Evolutionary conservation across 2,888 invertebrate species (phyloP).

Genomic region (Leucoma salicis): DNA sequence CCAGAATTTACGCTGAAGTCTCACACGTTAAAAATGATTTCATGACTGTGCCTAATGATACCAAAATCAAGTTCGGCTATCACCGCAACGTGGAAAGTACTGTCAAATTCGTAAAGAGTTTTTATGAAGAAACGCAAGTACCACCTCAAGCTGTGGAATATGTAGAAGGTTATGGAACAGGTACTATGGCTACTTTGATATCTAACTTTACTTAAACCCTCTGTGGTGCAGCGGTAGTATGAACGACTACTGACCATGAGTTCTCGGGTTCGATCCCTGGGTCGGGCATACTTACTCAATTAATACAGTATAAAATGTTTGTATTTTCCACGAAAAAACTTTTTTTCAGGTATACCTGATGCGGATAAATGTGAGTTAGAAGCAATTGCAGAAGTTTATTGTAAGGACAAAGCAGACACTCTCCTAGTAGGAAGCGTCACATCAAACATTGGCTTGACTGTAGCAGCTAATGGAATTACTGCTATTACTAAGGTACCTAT

Average conservation of each 20-base stretch:
- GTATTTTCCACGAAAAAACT: neutral
- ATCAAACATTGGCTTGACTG: conserved; percentile 70
- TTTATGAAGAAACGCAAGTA: conserved; percentile 81
- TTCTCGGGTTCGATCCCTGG: no score
- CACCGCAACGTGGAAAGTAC: conserved; percentile 31
- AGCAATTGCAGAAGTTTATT: conserved; percentile 4
- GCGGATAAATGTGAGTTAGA: conserved; percentile 5
- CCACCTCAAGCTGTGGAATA: conserved; percentile 81
- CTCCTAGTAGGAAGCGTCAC: conserved; percentile 79
- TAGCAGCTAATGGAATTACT: conserved; percentile 69
- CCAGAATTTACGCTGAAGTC: conserved; percentile 37
- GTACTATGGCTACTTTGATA: no score
- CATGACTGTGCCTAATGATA: conserved; percentile 10
- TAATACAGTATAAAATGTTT: no score
- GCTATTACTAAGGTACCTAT: conserved; percentile 78
- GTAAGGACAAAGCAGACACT: conserved; percentile 59
- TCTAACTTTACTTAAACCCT: no score
- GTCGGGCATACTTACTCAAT: no score
- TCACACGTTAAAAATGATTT: conserved; percentile 39
- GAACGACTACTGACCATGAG: no score
- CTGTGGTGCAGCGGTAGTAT: no score
- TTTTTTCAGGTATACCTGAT: conserved; percentile 3
- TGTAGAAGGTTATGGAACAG: conserved; percentile 75
- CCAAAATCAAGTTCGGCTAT: conserved; percentile 32
- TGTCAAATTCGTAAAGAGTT: conserved; percentile 36